Evolutionary conservation across 2,113 vertebrate species (phyloP), one percentile per base, ranked within the genome.

Genomic region (Oplegnathus fasciatus): DNA sequence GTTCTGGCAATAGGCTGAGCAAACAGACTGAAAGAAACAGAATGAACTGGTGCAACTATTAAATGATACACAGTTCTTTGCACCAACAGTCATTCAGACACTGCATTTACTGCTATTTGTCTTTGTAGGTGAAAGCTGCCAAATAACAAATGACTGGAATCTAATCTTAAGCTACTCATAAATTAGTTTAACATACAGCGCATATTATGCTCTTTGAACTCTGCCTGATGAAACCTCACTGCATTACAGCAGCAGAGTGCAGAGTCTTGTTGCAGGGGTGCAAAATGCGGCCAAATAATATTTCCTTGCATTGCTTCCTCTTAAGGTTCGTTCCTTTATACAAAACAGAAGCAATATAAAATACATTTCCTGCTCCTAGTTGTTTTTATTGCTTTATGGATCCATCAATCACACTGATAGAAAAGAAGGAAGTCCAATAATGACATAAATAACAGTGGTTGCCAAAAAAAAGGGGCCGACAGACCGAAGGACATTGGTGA

Each of bases 151-250:
- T 50, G 61, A 37, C 15, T 55, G 28, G 42, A 82, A 58, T 79
- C 70, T 85, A 66, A 84, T 86, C 74, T 66, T 6, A 7, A 60
- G 26, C 34, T 44, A 22, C 61, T 82, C 71, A 66, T 78, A 61
- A 74, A 71, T 40, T 30, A 60, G 28, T n/a, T 0, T 74, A 77
- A 61, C 32, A 82, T 32, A 17, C n/a, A 71, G 69, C 18, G 9
- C 69, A 69, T 28, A 42, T 40, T 15, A 11, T 58, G 73, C 30
- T 70, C 77, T 86, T 84, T 86, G 50, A 83, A 76, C 54, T 73
- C 40, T 71, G 69, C 26, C 40, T 52, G 24, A 73, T 58, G 40
- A 74, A 68, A 42, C 0, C 0, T 62, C 14, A 30, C 15, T 5
- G 24, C 5, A 58, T 13, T 28, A 32, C 84, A 7, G 67, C 60